Conservation (phyloP, 2,888 invertebrate species). For the Thelaira solivaga region DNA sequence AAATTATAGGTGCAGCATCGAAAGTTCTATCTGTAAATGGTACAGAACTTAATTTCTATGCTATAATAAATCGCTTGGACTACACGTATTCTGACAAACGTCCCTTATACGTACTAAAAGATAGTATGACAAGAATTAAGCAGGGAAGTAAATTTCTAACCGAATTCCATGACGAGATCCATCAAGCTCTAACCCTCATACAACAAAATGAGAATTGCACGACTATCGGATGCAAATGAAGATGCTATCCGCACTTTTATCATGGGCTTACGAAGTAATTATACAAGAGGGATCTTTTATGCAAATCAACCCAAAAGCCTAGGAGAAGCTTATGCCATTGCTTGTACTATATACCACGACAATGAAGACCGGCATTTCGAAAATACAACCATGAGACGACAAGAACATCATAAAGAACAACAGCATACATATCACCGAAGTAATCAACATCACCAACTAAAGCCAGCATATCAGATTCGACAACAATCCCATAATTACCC, state of each 20-base stretch:
- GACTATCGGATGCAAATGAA: background rate
- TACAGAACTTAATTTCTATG: too few species aligned
- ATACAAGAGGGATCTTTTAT: background rate
- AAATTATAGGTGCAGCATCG: too few species aligned
- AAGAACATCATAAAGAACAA: background rate
- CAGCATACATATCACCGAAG: background rate
- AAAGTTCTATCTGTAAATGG: too few species aligned
- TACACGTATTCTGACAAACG: too few species aligned
- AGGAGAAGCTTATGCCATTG: background rate
- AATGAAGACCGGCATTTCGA: background rate
- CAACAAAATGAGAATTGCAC: background rate
- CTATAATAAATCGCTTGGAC: too few species aligned
- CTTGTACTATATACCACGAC: background rate
- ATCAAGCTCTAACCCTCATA: background rate
- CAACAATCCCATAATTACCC: too few species aligned
- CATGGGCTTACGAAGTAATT: background rate
- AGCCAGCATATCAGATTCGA: background rate
- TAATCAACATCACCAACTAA: background rate
- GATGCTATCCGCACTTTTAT: background rate
- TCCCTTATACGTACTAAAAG: background rate
- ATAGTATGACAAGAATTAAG: background rate
- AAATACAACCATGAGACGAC: conserved; percentile 3
- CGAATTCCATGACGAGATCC: background rate
- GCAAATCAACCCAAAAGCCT: background rate
- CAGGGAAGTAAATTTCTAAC: background rate